phyloP scores from a whole-genome alignment of 2,888 invertebrate genomes.

The Elmis aenea region DNA sequence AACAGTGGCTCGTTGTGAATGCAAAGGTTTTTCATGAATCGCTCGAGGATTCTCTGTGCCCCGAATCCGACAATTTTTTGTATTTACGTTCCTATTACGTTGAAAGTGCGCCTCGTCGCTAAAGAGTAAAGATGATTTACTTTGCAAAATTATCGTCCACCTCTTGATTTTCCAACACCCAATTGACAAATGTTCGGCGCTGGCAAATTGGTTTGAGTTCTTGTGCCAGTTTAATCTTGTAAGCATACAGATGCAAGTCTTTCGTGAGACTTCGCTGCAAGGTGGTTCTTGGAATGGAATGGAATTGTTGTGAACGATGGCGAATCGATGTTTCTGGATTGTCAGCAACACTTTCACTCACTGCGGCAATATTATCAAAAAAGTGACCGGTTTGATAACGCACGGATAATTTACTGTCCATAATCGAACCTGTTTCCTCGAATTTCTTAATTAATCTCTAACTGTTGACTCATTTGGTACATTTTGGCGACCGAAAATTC shows the following conservation, averaged over 20 bases:
- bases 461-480: conserved; percentile 4
- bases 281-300: conserved; percentile 2
- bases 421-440: conserved; percentile 8
- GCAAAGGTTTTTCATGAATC: no score
- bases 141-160: no score
- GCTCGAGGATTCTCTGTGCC: no score
- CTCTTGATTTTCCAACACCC: no score
- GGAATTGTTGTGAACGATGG: conserved; percentile 7
- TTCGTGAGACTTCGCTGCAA: conserved; percentile 5
- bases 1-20: no score
- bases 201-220: conserved; percentile 19
- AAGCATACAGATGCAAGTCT: conserved; percentile 15
- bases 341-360: conserved; percentile 8
- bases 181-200: conserved; percentile 12
- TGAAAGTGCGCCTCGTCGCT: no score
- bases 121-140: no score
- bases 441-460: conserved; percentile 5
- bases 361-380: conserved; percentile 8
- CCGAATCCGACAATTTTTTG: no score
- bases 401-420: no score
- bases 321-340: conserved; percentile 8
- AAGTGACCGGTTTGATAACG: conserved; percentile 3
- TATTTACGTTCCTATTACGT: no score
- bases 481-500: conserved; percentile 1
- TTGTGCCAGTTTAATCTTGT: conserved; percentile 20